A percentile compares a stretch with the other conserved stretches of the same genome.
These are phyloP conservation scores for Taeniopygia guttata DNA, from an alignment of 2,797 vertebrate species.

Conservation along the genomic window DNA sequence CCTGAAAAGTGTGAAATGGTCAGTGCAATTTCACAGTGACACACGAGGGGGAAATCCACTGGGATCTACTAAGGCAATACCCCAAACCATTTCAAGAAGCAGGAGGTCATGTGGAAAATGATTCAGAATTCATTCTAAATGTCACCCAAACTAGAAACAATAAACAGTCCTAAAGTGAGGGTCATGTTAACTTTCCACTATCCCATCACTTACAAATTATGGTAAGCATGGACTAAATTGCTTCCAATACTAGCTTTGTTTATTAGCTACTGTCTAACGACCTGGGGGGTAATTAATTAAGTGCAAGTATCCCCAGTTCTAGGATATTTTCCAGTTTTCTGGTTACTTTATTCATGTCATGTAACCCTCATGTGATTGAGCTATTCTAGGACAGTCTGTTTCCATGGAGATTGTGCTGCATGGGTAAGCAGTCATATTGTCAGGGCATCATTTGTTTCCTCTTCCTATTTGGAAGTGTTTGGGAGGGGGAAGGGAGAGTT, in stretches of 20 bases:
- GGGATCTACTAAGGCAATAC: neutral
- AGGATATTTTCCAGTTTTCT: conserved; percentile 32
- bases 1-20: neutral
- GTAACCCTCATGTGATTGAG: conserved; percentile 64
- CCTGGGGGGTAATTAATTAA: neutral
- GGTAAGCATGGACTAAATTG: neutral
- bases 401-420: conserved; percentile 54
- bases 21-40: neutral
- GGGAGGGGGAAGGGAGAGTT: neutral
- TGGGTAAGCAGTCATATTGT: conserved; percentile 47
- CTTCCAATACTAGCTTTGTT: conserved; percentile 1
- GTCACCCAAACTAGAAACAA: neutral
- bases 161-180: neutral
- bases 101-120: neutral
- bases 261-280: neutral
- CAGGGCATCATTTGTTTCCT: conserved; percentile 53
- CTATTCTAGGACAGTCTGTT: conserved; percentile 65
- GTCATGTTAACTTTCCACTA: neutral
- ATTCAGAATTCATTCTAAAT: neutral
- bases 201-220: neutral
- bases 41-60: neutral
- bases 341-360: conserved; percentile 68
- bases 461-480: conserved; percentile 22
- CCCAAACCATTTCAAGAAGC: neutral
- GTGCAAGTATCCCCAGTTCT: neutral